Evolutionary conservation across 2,797 vertebrate species (phyloP).

Genomic region (Heteromormyrus szaboi): DNA sequence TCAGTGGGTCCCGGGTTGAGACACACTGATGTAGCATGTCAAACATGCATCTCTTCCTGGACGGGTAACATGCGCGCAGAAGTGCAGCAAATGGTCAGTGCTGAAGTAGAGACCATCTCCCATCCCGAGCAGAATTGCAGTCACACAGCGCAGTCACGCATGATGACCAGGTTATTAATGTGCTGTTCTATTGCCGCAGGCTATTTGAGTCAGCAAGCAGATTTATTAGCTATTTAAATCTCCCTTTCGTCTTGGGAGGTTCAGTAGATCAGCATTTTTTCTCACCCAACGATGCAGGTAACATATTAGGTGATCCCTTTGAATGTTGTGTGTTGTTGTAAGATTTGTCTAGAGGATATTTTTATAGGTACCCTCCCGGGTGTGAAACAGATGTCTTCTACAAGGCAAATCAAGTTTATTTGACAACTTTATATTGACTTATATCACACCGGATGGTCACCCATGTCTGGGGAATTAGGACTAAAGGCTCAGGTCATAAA

Average conservation of each 20-base stretch:
- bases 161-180: neutral
- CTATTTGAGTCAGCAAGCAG: neutral
- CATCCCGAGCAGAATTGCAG: neutral
- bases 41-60: neutral
- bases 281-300: neutral
- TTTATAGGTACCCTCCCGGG: neutral
- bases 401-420: conserved; percentile 2
- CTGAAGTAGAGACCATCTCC: neutral
- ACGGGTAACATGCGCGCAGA: neutral
- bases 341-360: neutral
- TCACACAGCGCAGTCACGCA: neutral
- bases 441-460: neutral
- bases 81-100: neutral
- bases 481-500: neutral
- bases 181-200: neutral
- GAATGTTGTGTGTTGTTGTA: neutral
- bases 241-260: neutral
- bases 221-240: conserved; percentile 15
- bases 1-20: neutral
- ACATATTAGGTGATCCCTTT: neutral
- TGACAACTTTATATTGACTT: conserved; percentile 9
- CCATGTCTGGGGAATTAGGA: neutral
- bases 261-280: neutral
- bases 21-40: neutral
- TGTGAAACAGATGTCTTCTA: neutral